These are phyloP conservation scores for Saccostrea echinata DNA, from an alignment of 1,140 invertebrate genomes.

Conservation along the genomic window DNA sequence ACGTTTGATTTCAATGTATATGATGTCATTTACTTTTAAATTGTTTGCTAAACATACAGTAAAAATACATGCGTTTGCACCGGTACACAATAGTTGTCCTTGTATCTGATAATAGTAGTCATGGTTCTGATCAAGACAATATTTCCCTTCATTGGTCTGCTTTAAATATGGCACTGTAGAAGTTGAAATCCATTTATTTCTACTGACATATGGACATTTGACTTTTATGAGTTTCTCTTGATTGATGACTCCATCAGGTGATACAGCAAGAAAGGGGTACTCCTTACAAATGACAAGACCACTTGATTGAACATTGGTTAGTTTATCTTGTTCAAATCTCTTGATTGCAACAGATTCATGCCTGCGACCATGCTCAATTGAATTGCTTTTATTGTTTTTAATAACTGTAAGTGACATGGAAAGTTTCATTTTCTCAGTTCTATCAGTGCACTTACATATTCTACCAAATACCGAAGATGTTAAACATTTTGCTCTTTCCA, in stretches of 20 bases:
- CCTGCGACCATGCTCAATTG: conserved; percentile 37
- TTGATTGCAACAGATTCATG: conserved; percentile 41
- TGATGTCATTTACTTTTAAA: neutral
- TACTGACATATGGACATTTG: conserved; percentile 30
- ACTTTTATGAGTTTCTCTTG: conserved; percentile 6
- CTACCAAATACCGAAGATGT: conserved; percentile 44
- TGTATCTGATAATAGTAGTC: neutral
- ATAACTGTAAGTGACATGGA: neutral
- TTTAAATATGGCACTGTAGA: neutral
- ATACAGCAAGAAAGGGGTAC: conserved; percentile 24
- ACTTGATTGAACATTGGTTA: neutral
- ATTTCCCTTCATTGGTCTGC: neutral
- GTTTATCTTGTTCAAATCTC: neutral
- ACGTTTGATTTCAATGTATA: neutral
- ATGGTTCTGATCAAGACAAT: neutral
- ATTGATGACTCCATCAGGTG: conserved; percentile 11
- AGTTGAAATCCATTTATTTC: conserved; percentile 26
- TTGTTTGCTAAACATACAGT: neutral
- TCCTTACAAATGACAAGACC: conserved; percentile 20
- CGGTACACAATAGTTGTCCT: conserved; percentile 10
- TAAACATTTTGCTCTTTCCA: conserved; percentile 11
- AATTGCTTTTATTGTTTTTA: neutral
- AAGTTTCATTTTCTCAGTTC: conserved; percentile 31
- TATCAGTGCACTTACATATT: neutral
- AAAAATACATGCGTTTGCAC: neutral